phyloP scores from a whole-genome alignment of 2,797 vertebrate species.

The Rhodeus uyekii region DNA sequence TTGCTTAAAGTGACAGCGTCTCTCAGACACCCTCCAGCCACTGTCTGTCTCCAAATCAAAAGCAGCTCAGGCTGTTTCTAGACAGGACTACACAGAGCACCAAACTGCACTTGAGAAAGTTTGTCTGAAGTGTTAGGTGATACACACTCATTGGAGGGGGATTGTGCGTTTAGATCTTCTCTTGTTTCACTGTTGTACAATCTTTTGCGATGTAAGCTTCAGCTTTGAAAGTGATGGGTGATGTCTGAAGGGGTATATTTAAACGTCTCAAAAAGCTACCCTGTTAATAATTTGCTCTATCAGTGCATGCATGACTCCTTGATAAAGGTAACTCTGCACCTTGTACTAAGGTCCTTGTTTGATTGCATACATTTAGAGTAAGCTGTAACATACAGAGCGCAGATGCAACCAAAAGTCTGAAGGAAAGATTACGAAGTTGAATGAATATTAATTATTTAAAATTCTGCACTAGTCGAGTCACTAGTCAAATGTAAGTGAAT shows the following conservation, averaged over 20 bases:
- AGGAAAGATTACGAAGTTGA: background rate
- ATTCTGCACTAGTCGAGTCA: background rate
- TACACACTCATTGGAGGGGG: conserved; percentile 24
- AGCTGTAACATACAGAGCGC: background rate
- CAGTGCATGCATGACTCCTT: conserved; percentile 44
- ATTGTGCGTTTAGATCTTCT: conserved; percentile 12
- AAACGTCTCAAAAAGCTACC: conserved; percentile 12
- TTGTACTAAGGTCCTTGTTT: conserved; percentile 49
- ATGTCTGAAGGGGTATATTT: conserved; percentile 30
- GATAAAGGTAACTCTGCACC: conserved; percentile 48
- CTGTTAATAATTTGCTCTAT: conserved; percentile 58
- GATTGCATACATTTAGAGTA: background rate
- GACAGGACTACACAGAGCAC: conserved; percentile 37
- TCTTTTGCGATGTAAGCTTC: conserved; percentile 40
- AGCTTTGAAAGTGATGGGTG: conserved; percentile 19
- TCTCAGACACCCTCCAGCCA: conserved; percentile 60
- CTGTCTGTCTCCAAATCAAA: conserved; percentile 57
- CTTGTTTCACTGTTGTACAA: conserved; percentile 44
- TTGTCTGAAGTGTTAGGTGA: conserved; percentile 48
- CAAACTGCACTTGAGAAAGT: conserved; percentile 58
- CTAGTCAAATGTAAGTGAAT: background rate
- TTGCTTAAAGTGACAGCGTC: conserved; percentile 60
- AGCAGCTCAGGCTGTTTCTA: conserved; percentile 47
- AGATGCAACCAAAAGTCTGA: background rate
- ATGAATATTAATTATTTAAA: background rate